These are phyloP conservation scores for Microdon myrmicae DNA, from an alignment of 2,888 invertebrate species.

Conservation along the genomic window DNA sequence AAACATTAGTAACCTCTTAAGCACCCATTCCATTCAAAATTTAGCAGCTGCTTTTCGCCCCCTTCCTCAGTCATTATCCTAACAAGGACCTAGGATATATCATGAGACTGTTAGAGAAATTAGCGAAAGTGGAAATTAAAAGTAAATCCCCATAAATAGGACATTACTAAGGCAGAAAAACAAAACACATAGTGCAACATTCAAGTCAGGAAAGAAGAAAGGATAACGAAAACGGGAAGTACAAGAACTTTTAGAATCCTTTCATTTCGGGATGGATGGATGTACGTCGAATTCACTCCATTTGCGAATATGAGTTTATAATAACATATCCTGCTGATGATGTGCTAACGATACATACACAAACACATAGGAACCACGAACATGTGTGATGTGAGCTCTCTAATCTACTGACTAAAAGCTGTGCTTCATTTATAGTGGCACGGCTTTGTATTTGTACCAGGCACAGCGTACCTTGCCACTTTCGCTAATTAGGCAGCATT, in stretches of 20 bases:
- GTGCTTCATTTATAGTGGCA: slow-evolving; percentile 29
- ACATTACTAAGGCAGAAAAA: slow-evolving; percentile 11
- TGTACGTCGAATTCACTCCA: slow-evolving; percentile 44
- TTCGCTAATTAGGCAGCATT: slow-evolving; percentile 58
- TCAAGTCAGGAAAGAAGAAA: slow-evolving; percentile 28
- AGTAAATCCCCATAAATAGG: slow-evolving; percentile 48
- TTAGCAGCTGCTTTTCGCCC: too few relatives aligned
- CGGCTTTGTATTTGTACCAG: slow-evolving; percentile 19
- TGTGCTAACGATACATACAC: too few relatives aligned
- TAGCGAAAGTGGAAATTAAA: slow-evolving; percentile 51
- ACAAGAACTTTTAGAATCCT: slow-evolving; percentile 42
- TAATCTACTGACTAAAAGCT: slow-evolving; percentile 31
- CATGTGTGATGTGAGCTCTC: neutral
- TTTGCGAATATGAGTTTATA: slow-evolving; percentile 35
- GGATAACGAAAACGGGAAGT: slow-evolving; percentile 11
- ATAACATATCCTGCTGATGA: slow-evolving; percentile 23
- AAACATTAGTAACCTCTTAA: too few relatives aligned
- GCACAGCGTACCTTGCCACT: slow-evolving; percentile 54
- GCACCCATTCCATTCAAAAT: too few relatives aligned
- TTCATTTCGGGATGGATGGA: slow-evolving; percentile 44
- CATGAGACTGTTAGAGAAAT: slow-evolving; percentile 44
- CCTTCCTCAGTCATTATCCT: slow-evolving; percentile 34
- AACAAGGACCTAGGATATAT: slow-evolving; percentile 27
- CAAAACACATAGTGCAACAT: slow-evolving; percentile 1
- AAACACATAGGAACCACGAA: too few relatives aligned